These are phyloP conservation scores for Hylomyscus alleni DNA, from an alignment of 2,797 vertebrate genomes.

Conservation along the genomic window DNA sequence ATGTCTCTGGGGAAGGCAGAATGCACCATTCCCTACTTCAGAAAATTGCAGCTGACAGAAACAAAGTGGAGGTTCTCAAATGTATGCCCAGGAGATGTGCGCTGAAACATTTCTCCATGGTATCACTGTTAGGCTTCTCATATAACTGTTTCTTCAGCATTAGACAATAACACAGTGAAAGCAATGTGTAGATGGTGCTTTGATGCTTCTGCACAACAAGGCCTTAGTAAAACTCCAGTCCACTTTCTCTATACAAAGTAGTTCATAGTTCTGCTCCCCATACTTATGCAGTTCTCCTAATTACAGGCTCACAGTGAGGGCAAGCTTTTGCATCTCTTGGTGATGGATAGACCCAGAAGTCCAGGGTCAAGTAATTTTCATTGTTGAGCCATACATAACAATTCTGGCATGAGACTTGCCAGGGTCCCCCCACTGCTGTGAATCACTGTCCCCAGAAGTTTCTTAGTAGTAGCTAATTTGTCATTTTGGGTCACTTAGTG, in stretches of 20 bases:
- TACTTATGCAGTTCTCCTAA: background rate
- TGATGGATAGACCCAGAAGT: background rate
- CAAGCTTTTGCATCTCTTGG: background rate
- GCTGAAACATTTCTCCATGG: background rate
- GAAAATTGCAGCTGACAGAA: constrained; percentile 75
- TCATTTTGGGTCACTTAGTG: background rate
- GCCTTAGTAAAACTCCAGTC: background rate
- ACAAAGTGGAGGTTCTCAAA: constrained; percentile 70
- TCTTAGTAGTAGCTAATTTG: background rate
- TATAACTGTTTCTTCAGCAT: background rate
- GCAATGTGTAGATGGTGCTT: background rate
- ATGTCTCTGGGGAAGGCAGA: constrained; percentile 12
- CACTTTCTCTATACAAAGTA: background rate
- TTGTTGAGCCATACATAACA: background rate
- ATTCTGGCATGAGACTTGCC: background rate
- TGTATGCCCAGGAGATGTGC: background rate
- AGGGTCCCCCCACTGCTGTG: background rate
- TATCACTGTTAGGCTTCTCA: constrained; percentile 57
- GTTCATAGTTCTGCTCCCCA: background rate
- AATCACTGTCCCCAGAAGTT: background rate
- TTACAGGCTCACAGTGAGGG: background rate
- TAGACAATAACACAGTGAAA: background rate
- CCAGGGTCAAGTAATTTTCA: background rate
- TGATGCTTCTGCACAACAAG: background rate
- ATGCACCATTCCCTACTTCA: constrained; percentile 18